phyloP scores from a whole-genome alignment of 2,888 invertebrate species.

The Archips xylosteana region DNA sequence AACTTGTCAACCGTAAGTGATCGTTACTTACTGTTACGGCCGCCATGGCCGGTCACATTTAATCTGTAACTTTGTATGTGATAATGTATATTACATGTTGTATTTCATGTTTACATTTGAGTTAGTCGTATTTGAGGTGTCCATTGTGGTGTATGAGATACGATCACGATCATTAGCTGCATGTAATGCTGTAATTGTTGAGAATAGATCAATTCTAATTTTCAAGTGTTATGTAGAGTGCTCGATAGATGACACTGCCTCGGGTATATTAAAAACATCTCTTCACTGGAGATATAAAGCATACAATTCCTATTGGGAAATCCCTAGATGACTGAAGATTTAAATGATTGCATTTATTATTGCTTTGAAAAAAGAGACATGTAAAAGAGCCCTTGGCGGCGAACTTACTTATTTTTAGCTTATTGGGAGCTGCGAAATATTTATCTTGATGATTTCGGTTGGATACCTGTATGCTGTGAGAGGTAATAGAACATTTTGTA shows the following conservation, averaged over 20 bases:
- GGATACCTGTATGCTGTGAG: neutral
- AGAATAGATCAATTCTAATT: conserved; percentile 7
- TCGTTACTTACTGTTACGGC: conserved; percentile 52
- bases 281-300: neutral
- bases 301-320: too few relatives aligned
- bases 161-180: conserved; percentile 47
- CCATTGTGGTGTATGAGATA: conserved; percentile 59
- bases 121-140: conserved; percentile 54
- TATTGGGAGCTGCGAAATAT: neutral
- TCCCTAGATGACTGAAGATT: too few relatives aligned
- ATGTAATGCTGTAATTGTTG: conserved; percentile 37
- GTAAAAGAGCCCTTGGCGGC: too few relatives aligned
- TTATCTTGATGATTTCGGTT: neutral
- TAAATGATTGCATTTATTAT: too few relatives aligned
- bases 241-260: conserved; percentile 1
- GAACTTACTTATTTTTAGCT: too few relatives aligned
- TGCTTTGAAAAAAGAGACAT: too few relatives aligned
- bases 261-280: neutral
- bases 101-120: conserved; percentile 54
- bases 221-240: neutral
- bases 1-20: conserved; percentile 50
- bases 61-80: conserved; percentile 50
- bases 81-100: conserved; percentile 45
- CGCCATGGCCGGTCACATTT: conserved; percentile 49
- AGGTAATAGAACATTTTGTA: neutral